These are phyloP conservation scores for Dysidea cf. avara DNA, from an alignment of 37 sponge, comb jelly and placozoan genomes.

Conservation along the genomic window DNA sequence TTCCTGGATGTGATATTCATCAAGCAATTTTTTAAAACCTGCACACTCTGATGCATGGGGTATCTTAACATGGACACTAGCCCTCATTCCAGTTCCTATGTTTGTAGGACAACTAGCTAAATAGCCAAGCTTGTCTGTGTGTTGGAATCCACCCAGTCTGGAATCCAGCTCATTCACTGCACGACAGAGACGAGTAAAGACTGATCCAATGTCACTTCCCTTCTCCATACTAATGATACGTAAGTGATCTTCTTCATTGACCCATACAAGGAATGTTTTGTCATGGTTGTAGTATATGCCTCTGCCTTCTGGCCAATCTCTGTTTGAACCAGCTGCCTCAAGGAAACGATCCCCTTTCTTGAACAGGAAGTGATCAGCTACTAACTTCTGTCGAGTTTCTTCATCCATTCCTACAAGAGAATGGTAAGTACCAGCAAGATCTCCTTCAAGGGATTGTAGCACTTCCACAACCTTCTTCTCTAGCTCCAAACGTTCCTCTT, in stretches of 20 bases:
- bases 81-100: slow-evolving; percentile 85
- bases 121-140: slow-evolving; percentile 81
- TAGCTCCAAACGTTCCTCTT: slow-evolving; percentile 66
- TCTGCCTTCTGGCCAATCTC: slow-evolving; percentile 79
- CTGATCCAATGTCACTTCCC: slow-evolving; percentile 70
- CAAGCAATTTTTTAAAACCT: slow-evolving; percentile 51
- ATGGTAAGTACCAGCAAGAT: slow-evolving; percentile 73
- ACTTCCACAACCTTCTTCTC: slow-evolving; percentile 54
- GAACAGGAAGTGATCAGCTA: slow-evolving; percentile 94
- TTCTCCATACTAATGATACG: slow-evolving; percentile 95
- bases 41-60: slow-evolving; percentile 54
- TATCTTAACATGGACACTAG: slow-evolving; percentile 78
- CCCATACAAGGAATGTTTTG: slow-evolving; percentile 65
- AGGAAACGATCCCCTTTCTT: slow-evolving; percentile 62
- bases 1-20: slow-evolving; percentile 66
- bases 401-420: slow-evolving; percentile 79
- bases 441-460: slow-evolving; percentile 54
- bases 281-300: slow-evolving; percentile 76
- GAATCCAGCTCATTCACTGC: slow-evolving; percentile 57
- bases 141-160: slow-evolving; percentile 64
- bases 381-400: slow-evolving; percentile 75
- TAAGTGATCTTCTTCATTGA: slow-evolving; percentile 88
- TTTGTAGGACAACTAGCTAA: slow-evolving; percentile 86
- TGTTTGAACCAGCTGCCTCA: slow-evolving; percentile 55
- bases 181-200: slow-evolving; percentile 57